Conservation (phyloP, 2,113 vertebrate genomes). For the Mormoops blainvillei region DNA sequence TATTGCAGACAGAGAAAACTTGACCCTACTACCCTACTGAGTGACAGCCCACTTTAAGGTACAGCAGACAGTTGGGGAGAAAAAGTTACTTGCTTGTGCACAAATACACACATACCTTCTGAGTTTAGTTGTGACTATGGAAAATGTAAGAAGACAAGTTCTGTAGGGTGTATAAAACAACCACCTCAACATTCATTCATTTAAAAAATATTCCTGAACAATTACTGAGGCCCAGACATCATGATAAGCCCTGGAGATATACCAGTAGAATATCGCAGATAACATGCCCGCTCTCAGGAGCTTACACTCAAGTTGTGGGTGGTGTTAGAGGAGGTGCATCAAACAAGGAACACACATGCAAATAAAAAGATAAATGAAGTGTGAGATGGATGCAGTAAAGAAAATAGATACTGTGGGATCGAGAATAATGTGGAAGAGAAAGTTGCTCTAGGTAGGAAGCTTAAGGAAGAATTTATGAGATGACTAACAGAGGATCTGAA, state of each 20-base stretch:
- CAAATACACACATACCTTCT: background rate
- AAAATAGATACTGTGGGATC: background rate
- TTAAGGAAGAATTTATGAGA: background rate
- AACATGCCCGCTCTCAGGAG: background rate
- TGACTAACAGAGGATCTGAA: background rate
- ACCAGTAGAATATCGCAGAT: background rate
- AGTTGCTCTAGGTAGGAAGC: background rate
- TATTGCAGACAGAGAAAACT: background rate
- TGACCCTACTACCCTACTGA: background rate
- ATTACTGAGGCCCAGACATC: background rate
- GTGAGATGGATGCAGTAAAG: background rate
- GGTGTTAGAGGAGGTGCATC: background rate
- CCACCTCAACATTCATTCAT: background rate
- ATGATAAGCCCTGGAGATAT: background rate
- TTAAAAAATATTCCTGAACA: background rate
- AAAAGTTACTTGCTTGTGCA: background rate
- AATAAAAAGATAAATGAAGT: background rate
- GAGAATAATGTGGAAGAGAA: background rate
- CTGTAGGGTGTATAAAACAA: background rate
- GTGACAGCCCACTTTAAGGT: background rate
- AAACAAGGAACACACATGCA: background rate
- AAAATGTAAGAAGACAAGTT: background rate
- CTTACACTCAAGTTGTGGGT: background rate
- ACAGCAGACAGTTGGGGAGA: background rate
- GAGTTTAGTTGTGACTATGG: conserved; percentile 15